A percentile compares a stretch with the other conserved stretches of the same genome.
Evolutionary conservation across 2,888 invertebrate genomes (phyloP).

Genomic region (Microdon myrmicae): DNA sequence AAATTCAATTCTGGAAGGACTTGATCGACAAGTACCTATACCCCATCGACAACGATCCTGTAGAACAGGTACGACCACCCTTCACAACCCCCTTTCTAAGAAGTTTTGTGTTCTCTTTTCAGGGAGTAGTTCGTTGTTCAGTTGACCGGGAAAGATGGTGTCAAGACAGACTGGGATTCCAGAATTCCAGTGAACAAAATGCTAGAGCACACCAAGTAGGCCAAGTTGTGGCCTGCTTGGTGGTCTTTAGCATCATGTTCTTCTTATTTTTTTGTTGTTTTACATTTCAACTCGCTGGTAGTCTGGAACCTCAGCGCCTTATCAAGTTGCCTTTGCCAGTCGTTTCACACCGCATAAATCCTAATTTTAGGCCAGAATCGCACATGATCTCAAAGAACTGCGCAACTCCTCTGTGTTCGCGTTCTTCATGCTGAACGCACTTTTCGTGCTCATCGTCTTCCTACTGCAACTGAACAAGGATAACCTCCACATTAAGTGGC

Average conservation of each 20-base stretch:
- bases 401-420: constrained; percentile 95
- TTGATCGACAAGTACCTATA: constrained; percentile 92
- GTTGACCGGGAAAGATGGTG: too few relatives aligned
- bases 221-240: too few relatives aligned
- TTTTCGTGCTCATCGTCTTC: constrained; percentile 98
- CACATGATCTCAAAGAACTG: constrained; percentile 90
- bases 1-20: constrained; percentile 93
- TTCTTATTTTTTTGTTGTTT: too few relatives aligned
- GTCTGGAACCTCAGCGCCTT: too few relatives aligned
- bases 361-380: constrained; percentile 85
- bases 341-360: constrained; percentile 49
- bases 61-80: constrained; percentile 79
- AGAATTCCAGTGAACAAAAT: too few relatives aligned
- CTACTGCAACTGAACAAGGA: constrained; percentile 98
- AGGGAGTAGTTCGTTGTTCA: constrained; percentile 25
- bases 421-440: constrained; percentile 98
- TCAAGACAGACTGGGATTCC: too few relatives aligned
- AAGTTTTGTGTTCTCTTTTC: constrained; percentile 43
- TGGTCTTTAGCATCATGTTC: too few relatives aligned
- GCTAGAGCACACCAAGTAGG: too few relatives aligned
- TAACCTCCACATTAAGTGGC: constrained; percentile 95
- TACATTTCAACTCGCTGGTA: too few relatives aligned
- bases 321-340: too few relatives aligned
- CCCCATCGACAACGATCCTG: constrained; percentile 92
- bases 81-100: constrained; percentile 15